These are phyloP conservation scores for Rhombomys opimus DNA, from an alignment of 2,113 vertebrate genomes.

Conservation along the genomic window DNA sequence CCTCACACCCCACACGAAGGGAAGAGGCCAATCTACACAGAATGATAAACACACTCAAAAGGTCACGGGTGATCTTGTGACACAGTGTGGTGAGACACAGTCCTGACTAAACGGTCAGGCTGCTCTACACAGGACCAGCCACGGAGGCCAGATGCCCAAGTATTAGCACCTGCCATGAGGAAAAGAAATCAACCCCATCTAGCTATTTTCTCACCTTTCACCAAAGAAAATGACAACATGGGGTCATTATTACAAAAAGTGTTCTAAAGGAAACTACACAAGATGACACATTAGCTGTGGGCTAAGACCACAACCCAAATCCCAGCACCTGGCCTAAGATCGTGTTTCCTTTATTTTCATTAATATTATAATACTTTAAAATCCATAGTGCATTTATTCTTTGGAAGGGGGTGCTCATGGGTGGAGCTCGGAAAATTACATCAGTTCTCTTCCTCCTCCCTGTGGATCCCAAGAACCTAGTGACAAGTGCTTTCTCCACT, in stretches of 20 bases:
- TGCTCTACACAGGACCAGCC: not conserved
- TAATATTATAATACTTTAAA: not conserved
- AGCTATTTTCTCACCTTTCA: not conserved
- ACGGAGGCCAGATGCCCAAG: fast-evolving
- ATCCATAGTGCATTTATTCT: not conserved
- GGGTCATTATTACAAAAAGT: not conserved
- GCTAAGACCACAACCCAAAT: not conserved
- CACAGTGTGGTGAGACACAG: fast-evolving
- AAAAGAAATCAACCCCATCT: not conserved
- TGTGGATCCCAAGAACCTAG: not conserved
- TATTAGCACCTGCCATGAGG: fast-evolving
- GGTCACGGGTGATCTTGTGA: not conserved
- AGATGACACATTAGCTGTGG: not conserved
- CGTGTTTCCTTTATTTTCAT: not conserved
- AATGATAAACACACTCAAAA: slow-evolving; percentile 42
- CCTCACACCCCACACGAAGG: not conserved
- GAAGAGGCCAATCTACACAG: not conserved
- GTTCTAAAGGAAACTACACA: not conserved
- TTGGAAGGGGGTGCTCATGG: not conserved
- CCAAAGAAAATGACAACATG: not conserved
- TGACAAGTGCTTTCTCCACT: not conserved
- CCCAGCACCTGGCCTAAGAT: not conserved
- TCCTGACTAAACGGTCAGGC: not conserved
- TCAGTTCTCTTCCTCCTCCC: too few species aligned
- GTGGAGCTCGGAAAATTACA: not conserved